Conservation (phyloP, 1,140 invertebrate genomes). For the Paracyclopina nana region DNA sequence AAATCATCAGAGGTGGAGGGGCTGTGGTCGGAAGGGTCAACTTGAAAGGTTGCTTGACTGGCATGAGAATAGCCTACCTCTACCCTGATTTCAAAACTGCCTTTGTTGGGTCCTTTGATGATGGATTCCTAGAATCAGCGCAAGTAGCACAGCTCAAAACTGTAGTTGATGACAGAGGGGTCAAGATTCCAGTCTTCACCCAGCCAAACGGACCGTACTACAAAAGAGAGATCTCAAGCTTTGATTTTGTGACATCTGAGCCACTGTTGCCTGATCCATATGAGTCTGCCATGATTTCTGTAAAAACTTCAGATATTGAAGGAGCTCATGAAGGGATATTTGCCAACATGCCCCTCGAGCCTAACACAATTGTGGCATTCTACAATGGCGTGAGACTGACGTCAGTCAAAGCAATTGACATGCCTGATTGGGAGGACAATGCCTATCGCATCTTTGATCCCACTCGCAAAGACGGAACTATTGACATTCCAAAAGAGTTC, state of each 20-base stretch:
- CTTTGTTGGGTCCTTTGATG: constrained; percentile 10
- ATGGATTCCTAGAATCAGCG: constrained; percentile 10
- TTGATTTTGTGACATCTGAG: constrained; percentile 1
- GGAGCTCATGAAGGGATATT: constrained; percentile 13
- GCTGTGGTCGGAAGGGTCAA: constrained; percentile 13
- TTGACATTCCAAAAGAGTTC: constrained; percentile 11
- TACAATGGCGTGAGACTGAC: constrained; percentile 10
- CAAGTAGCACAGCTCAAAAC: constrained; percentile 11
- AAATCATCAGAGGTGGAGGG: constrained; percentile 12
- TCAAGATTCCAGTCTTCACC: constrained; percentile 14
- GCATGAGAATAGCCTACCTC: constrained; percentile 12
- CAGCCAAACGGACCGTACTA: constrained; percentile 8
- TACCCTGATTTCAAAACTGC: constrained; percentile 16
- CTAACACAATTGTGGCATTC: constrained; percentile 12
- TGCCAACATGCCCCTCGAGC: constrained; percentile 1
- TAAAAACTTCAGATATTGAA: not conserved
- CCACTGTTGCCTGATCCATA: constrained; percentile 11
- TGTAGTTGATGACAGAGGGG: constrained; percentile 6
- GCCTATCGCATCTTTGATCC: constrained; percentile 16
- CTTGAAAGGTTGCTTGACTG: constrained; percentile 5
- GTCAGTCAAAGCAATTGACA: not conserved
- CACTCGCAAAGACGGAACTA: constrained; percentile 5
- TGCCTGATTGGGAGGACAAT: constrained; percentile 8
- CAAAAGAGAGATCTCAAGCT: constrained; percentile 1
- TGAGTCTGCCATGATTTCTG: constrained; percentile 6